Evolutionary conservation across 2,113 vertebrate species (phyloP).

Genomic region (Taxidea taxus): DNA sequence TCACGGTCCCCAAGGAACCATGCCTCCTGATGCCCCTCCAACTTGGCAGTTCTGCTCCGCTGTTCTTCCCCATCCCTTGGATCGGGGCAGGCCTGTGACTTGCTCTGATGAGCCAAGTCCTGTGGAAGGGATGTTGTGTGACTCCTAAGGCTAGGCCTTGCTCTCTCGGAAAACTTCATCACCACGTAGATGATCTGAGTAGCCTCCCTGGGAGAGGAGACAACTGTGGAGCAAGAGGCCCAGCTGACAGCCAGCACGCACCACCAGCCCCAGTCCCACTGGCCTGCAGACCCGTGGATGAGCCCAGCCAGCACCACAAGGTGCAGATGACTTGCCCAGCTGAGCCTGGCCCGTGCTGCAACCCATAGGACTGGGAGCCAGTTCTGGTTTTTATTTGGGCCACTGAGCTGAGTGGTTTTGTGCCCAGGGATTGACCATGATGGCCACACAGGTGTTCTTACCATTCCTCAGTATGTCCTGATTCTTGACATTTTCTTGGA

Average conservation of each 20-base stretch:
- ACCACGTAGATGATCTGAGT: background rate
- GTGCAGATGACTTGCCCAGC: too few relatives aligned
- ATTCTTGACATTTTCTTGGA: background rate
- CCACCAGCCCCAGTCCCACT: background rate
- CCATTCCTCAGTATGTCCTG: background rate
- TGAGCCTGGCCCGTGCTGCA: background rate
- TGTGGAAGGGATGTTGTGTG: background rate
- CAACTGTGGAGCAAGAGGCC: background rate
- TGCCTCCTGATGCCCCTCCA: rapidly evolving
- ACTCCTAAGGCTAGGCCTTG: background rate
- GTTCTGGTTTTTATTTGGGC: background rate
- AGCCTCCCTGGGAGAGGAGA: background rate
- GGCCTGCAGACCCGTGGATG: background rate
- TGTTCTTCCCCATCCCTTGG: background rate
- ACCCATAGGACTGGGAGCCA: background rate
- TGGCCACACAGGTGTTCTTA: background rate
- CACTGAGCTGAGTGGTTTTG: background rate
- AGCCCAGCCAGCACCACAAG: background rate
- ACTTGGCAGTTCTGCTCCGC: background rate
- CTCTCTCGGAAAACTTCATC: background rate
- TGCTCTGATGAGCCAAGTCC: background rate
- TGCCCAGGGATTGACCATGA: background rate
- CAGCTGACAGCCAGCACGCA: background rate
- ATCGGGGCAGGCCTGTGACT: background rate
- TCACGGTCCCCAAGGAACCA: background rate